Conservation (phyloP, 2,113 vertebrate species). For the Labeo catla region DNA sequence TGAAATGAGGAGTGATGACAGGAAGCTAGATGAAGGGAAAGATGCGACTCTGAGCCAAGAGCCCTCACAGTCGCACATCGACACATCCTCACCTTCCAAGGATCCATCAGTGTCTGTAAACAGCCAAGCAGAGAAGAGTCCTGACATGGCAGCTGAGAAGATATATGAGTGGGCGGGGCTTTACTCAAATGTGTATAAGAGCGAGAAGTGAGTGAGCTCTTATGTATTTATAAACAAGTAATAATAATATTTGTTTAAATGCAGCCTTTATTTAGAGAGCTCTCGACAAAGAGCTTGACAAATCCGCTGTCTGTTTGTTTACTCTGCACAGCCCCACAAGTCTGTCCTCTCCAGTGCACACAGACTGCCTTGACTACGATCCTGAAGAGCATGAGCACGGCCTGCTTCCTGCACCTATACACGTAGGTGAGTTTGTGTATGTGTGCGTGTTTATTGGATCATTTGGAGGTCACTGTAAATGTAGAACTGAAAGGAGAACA, state of each 20-base stretch:
- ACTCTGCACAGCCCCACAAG: neutral
- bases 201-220: slow-evolving; percentile 84
- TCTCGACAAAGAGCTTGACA: neutral
- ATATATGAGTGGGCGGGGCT: slow-evolving; percentile 94
- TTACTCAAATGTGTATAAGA: slow-evolving; percentile 98
- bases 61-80: neutral
- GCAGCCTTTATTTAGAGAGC: slow-evolving; percentile 7
- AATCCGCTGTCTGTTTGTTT: neutral
- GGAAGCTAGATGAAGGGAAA: slow-evolving; percentile 66
- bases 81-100: neutral
- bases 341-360: slow-evolving; percentile 66
- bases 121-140: slow-evolving; percentile 82
- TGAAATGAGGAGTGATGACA: slow-evolving; percentile 63
- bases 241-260: slow-evolving; percentile 31
- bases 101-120: slow-evolving; percentile 40
- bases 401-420: slow-evolving; percentile 91
- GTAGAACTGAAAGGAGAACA: neutral
- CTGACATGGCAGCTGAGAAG: slow-evolving; percentile 85
- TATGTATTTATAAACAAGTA: slow-evolving; percentile 13
- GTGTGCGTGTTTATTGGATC: slow-evolving; percentile 14
- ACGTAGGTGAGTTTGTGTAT: slow-evolving; percentile 87
- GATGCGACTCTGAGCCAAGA: slow-evolving; percentile 64
- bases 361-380: slow-evolving; percentile 86
- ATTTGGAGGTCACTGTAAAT: neutral
- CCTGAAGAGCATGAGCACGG: slow-evolving; percentile 88